Conservation (phyloP, 2,113 vertebrate species). For the Heteronetta atricapilla region DNA sequence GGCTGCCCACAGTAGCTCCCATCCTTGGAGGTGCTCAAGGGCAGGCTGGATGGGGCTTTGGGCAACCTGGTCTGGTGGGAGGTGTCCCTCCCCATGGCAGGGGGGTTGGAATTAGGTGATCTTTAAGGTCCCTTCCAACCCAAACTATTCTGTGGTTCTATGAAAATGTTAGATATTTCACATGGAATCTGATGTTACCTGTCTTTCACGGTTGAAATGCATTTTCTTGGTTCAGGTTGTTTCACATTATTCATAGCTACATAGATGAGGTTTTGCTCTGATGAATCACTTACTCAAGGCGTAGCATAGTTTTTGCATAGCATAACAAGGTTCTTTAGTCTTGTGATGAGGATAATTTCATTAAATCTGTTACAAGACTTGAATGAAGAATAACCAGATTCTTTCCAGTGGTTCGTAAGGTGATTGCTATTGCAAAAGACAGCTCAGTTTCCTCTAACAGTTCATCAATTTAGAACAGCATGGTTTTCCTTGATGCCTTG, state of each 20-base stretch:
- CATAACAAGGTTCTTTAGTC: background rate
- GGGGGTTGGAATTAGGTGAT: too few species aligned
- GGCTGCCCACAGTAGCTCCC: too few species aligned
- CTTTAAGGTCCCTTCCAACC: too few species aligned
- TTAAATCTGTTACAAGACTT: background rate
- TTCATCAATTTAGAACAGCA: background rate
- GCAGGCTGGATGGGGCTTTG: too few species aligned
- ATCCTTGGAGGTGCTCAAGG: too few species aligned
- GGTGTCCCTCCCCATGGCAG: too few species aligned
- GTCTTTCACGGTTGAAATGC: background rate
- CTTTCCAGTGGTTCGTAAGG: background rate
- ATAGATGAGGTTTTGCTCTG: background rate
- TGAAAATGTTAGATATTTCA: background rate
- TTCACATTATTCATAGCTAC: background rate
- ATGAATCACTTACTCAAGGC: background rate
- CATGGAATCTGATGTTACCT: background rate
- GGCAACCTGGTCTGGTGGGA: too few species aligned
- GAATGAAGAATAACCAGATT: conserved; percentile 3
- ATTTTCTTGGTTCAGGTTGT: background rate
- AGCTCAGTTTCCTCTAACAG: background rate
- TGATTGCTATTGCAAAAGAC: background rate
- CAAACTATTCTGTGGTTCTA: too few species aligned
- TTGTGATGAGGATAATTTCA: background rate
- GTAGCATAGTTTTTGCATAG: background rate
- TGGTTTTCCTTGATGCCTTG: background rate